phyloP scores from a whole-genome alignment of 2,888 invertebrate genomes.

The Hirudinaria manillensis region DNA sequence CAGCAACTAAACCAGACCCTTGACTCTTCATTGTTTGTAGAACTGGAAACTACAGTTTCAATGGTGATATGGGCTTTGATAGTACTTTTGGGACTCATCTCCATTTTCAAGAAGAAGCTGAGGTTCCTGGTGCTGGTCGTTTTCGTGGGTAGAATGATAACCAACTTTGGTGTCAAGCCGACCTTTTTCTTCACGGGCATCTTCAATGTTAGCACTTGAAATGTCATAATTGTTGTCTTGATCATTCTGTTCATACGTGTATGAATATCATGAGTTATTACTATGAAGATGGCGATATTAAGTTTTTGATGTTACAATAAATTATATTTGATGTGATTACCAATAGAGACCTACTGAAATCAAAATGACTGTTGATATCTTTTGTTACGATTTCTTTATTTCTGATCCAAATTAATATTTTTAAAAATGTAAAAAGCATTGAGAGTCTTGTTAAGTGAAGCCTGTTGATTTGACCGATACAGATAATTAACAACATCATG shows the following conservation, averaged over 20 bases:
- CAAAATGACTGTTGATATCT: no score
- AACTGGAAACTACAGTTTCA: conserved; percentile 69
- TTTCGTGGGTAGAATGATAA: conserved; percentile 75
- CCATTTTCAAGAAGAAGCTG: conserved; percentile 48
- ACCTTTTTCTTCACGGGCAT: conserved; percentile 79
- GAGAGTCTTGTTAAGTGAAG: no score
- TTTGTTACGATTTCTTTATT: no score
- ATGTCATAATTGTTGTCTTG: no score
- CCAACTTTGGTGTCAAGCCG: conserved; percentile 83
- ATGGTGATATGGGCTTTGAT: conserved; percentile 66
- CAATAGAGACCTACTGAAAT: no score
- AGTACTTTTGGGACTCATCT: conserved; percentile 50
- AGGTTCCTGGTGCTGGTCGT: conserved; percentile 49
- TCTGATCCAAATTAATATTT: no score
- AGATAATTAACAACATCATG: conserved; percentile 84
- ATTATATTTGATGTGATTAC: no score
- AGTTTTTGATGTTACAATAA: no score
- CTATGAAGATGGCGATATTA: no score
- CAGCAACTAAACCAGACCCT: neutral
- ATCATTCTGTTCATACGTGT: no score
- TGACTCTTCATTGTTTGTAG: neutral
- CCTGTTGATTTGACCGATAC: conserved; percentile 36
- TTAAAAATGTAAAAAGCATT: no score
- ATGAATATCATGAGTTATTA: no score
- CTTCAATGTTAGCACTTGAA: conserved; percentile 65